A percentile compares a stretch with the other conserved stretches of the same genome.
These are phyloP conservation scores for Atta texana DNA, from an alignment of 1,140 invertebrate genomes.

Conservation along the genomic window DNA sequence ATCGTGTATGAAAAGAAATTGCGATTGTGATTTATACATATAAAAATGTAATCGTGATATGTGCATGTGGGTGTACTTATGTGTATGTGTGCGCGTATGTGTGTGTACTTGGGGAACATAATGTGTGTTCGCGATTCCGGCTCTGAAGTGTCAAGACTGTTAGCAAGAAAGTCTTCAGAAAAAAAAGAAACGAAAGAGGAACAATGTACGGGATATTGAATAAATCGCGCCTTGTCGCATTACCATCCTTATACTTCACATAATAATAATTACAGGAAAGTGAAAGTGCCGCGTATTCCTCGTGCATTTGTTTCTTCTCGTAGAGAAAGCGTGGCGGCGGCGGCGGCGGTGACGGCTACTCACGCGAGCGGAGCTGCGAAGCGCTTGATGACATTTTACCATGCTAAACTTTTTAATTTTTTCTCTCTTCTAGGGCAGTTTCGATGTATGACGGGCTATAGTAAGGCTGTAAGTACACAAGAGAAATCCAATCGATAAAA, in stretches of 20 bases:
- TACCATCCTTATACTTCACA: constrained; percentile 16
- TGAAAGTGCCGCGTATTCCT: constrained; percentile 41
- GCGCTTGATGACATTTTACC: constrained; percentile 62
- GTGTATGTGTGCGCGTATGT: constrained; percentile 55
- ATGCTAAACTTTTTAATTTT: constrained; percentile 58
- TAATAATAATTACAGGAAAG: constrained; percentile 50
- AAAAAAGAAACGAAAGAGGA: neutral
- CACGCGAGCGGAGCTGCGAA: constrained; percentile 45
- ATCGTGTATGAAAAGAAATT: constrained; percentile 65
- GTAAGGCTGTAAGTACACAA: constrained; percentile 63
- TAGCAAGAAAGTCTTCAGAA: constrained; percentile 20
- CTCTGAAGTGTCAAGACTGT: constrained; percentile 32
- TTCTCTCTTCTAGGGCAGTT: constrained; percentile 63
- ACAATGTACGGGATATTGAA: constrained; percentile 47
- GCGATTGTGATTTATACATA: constrained; percentile 73
- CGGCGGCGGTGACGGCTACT: neutral
- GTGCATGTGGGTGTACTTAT: constrained; percentile 63
- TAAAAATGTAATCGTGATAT: constrained; percentile 61
- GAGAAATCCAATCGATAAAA: constrained; percentile 62
- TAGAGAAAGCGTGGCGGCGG: neutral
- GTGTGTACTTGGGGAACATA: constrained; percentile 60
- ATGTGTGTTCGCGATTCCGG: constrained; percentile 62
- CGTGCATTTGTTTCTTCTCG: constrained; percentile 34
- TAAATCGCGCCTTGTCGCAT: constrained; percentile 44
- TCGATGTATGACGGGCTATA: constrained; percentile 62